Percentiles rank a stretch among this genome's conserved stretches.
Evolutionary conservation across 2,113 vertebrate species (phyloP).

Genomic region (Grallaria varia): DNA sequence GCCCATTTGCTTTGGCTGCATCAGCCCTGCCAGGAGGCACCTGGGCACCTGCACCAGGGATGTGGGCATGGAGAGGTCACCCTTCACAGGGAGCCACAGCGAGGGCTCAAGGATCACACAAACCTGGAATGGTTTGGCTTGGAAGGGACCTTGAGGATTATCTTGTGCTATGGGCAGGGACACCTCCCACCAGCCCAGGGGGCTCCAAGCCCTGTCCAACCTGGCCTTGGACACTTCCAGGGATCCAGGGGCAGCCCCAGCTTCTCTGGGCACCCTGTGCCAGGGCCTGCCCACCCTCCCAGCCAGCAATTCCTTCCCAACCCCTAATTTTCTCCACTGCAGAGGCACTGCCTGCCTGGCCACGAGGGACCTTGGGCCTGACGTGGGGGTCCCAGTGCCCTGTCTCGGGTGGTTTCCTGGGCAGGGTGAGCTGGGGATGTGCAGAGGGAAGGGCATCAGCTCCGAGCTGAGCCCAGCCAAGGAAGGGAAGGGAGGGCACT

Average conservation of each 20-base stretch:
- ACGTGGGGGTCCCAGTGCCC: rapidly evolving
- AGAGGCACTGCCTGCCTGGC: background rate
- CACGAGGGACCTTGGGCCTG: background rate
- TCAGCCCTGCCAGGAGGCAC: too few relatives aligned
- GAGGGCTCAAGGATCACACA: too few relatives aligned
- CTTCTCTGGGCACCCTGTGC: background rate
- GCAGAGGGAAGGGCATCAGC: rapidly evolving
- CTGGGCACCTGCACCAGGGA: too few relatives aligned
- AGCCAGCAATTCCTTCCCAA: background rate
- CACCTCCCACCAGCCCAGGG: too few relatives aligned
- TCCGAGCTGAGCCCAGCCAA: rapidly evolving
- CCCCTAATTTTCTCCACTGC: background rate
- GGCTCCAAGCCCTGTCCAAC: background rate
- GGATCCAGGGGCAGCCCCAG: background rate
- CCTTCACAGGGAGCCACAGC: too few relatives aligned
- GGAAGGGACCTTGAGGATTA: too few relatives aligned
- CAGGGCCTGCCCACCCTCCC: background rate
- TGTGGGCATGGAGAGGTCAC: too few relatives aligned
- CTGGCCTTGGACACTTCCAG: background rate
- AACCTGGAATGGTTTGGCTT: too few relatives aligned
- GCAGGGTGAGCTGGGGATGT: background rate
- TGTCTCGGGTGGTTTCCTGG: too few relatives aligned
- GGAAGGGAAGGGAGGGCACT: background rate
- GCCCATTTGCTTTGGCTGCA: too few relatives aligned
- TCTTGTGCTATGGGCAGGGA: too few relatives aligned